Evolutionary conservation across 1,140 invertebrate genomes (phyloP).

Genomic region (Zaprionus camerounensis): DNA sequence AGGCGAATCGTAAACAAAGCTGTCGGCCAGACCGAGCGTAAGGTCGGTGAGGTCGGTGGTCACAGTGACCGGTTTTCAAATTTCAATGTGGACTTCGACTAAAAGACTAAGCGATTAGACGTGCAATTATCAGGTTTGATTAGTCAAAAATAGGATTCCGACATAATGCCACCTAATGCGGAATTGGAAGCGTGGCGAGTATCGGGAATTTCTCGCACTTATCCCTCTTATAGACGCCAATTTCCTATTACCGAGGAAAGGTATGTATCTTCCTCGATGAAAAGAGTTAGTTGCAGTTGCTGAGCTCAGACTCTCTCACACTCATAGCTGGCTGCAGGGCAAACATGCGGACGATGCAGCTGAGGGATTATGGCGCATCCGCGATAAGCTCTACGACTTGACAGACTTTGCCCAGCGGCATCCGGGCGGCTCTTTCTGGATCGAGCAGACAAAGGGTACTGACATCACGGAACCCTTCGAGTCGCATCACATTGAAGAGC

Average conservation of each 20-base stretch:
- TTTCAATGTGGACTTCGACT: slow-evolving; percentile 40
- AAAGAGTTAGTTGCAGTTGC: not conserved
- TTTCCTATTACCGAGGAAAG: slow-evolving; percentile 46
- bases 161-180: slow-evolving; percentile 58
- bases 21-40: slow-evolving; percentile 19
- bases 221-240: slow-evolving; percentile 59
- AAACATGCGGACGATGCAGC: slow-evolving; percentile 89
- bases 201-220: slow-evolving; percentile 64
- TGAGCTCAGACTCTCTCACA: not conserved
- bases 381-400: slow-evolving; percentile 91
- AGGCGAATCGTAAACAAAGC: slow-evolving; percentile 51
- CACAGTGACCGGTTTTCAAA: slow-evolving; percentile 47
- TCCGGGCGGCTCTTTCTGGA: slow-evolving; percentile 92
- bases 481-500: slow-evolving; percentile 86
- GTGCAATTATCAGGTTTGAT: slow-evolving; percentile 25
- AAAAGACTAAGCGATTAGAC: slow-evolving; percentile 14
- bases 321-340: slow-evolving; percentile 86
- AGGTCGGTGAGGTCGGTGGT: slow-evolving; percentile 13
- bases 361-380: slow-evolving; percentile 91
- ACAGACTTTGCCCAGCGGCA: slow-evolving; percentile 88
- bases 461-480: slow-evolving; percentile 92
- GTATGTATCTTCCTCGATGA: slow-evolving; percentile 18
- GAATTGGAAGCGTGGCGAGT: slow-evolving; percentile 56
- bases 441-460: slow-evolving; percentile 89
- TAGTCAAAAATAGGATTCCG: not conserved